These are phyloP conservation scores for Conus canariensis DNA, from an alignment of 2,888 invertebrate species.

Conservation along the genomic window DNA sequence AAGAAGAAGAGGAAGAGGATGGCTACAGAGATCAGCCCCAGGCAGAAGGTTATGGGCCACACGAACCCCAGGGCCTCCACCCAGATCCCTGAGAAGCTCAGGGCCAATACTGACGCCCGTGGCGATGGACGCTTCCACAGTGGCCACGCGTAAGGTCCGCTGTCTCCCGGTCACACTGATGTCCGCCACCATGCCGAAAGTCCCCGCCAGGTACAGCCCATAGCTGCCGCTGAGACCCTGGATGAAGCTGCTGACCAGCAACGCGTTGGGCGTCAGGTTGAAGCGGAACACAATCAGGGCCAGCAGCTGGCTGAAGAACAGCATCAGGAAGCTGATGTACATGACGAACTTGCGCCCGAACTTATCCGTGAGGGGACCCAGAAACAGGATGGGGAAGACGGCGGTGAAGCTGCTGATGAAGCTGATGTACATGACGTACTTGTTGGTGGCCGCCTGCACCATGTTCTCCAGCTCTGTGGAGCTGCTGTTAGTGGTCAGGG, in stretches of 20 bases:
- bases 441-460: conserved; percentile 19
- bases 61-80: conserved; percentile 44
- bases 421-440: conserved; percentile 29
- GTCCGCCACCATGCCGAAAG: conserved; percentile 54
- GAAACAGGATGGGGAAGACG: conserved; percentile 28
- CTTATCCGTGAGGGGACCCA: conserved; percentile 29
- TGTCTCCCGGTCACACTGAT: conserved; percentile 48
- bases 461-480: background rate
- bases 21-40: conserved; percentile 29
- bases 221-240: conserved; percentile 52
- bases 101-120: conserved; percentile 31
- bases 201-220: conserved; percentile 47
- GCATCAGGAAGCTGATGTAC: background rate
- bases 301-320: conserved; percentile 42
- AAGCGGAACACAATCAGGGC: conserved; percentile 41
- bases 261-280: conserved; percentile 37
- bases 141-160: conserved; percentile 50
- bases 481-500: background rate
- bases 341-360: conserved; percentile 37
- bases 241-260: conserved; percentile 48
- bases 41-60: conserved; percentile 43
- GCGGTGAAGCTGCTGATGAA: conserved; percentile 29
- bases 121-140: conserved; percentile 49
- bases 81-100: conserved; percentile 44
- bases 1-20: conserved; percentile 32